Base-by-base conservation (phyloP, 2,888 invertebrate species). In the Epirrita christyi region DNA sequence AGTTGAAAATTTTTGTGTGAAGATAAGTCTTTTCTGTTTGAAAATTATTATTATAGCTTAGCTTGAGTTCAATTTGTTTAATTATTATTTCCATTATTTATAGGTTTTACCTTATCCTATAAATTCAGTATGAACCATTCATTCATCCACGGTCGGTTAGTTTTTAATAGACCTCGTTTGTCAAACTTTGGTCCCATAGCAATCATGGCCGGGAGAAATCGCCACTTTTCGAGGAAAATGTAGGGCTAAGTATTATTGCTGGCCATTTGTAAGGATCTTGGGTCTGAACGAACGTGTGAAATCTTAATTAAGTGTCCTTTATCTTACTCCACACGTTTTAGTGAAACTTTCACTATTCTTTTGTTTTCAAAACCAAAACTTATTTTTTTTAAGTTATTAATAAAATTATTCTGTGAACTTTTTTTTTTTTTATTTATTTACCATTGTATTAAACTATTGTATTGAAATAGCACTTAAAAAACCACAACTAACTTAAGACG, bases 161-260 rank as follows among this genome's bases (percentile, higher is more conserved):
- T 15, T 27, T 47, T 27, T 42, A 50, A 59, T 46, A 47, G n/a
- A 11, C 1, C 4, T 13, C 34, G 40, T 59, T 59, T 55, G 9
- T 59, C 47, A 55, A 55, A 55, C 50, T 55, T 47, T 28, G 40
- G 55, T 55, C 48, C 55, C 49, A 13, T 11, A 40, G 47, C 49
- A 50, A 45, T 41, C 36, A 13, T 37, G 11, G 40, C 5, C 10
- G 6, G 21, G 45, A 54, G 42, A 50, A 42, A 59, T 59, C 37
- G 40, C 43, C 51, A 51, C 47, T 55, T 55, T 38, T 14, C 34
- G 37, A 13, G 59, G 50, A 54, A 50, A 55, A 51, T 59, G 41
- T 15, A 8, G 15, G 14, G 14, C 14, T 34, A 15, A 44, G 44
- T 47, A 50, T 50, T 49, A 54, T 50, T 46, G 40, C 29, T 15